phyloP scores from a whole-genome alignment of 1,140 invertebrate species.

The Oedothorax gibbosus region DNA sequence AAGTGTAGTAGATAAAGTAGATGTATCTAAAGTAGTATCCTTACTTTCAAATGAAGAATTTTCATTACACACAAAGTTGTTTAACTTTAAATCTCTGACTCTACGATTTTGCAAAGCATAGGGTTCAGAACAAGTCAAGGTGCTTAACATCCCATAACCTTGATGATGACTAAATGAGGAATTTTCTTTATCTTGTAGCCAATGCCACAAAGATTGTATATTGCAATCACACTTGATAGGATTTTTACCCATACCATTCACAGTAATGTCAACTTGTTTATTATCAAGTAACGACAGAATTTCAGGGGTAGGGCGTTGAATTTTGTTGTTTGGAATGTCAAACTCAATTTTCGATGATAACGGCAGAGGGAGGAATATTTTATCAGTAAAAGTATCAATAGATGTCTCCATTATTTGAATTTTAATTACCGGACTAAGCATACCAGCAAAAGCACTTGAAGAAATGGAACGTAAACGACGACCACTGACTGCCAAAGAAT shows the following conservation, averaged over 20 bases:
- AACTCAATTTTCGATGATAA: slow-evolving; percentile 83
- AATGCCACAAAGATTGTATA: slow-evolving; percentile 80
- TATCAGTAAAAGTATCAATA: slow-evolving; percentile 79
- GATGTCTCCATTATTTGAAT: slow-evolving; percentile 84
- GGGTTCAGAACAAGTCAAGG: slow-evolving; percentile 77
- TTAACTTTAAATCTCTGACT: slow-evolving; percentile 80
- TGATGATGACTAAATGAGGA: slow-evolving; percentile 22
- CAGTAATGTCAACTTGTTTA: slow-evolving; percentile 77
- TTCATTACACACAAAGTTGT: slow-evolving; percentile 81
- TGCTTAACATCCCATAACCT: slow-evolving; percentile 62
- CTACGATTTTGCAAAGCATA: slow-evolving; percentile 76
- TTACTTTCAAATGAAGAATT: slow-evolving; percentile 62
- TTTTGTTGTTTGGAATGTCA: slow-evolving; percentile 81
- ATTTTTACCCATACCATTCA: slow-evolving; percentile 80
- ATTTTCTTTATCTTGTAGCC: slow-evolving; percentile 73
- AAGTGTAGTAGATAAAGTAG: slow-evolving; percentile 67
- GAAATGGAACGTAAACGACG: slow-evolving; percentile 81
- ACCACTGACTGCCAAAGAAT: slow-evolving; percentile 80
- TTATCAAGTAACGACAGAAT: slow-evolving; percentile 84
- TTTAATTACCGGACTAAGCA: slow-evolving; percentile 78
- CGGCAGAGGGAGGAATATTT: slow-evolving; percentile 88
- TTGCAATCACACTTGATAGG: slow-evolving; percentile 88
- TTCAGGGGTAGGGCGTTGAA: slow-evolving; percentile 80
- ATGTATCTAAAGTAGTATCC: slow-evolving; percentile 64
- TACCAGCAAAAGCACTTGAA: slow-evolving; percentile 80